Base-by-base conservation (phyloP, 23 tunicate genomes). In the Phallusia fumigata region DNA sequence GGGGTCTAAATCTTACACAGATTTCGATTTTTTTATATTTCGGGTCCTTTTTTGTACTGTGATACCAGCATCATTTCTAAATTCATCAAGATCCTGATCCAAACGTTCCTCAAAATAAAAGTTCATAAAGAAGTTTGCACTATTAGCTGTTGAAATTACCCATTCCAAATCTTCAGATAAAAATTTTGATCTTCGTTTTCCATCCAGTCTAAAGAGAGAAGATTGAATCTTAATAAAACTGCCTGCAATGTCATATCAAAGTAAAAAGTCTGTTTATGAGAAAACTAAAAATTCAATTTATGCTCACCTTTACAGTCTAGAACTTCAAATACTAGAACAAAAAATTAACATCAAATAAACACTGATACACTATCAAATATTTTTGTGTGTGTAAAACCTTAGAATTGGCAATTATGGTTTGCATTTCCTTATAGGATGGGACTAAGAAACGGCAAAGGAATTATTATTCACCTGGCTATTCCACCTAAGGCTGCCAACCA, bases 401-500 rank as follows among this genome's bases (percentile, higher is more conserved):
- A 28, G 19, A 36, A 69, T 0, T 31, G 51, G 6, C 24, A 33
- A 3, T 2, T 19, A 10, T 33, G 10, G 10, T 40, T 5, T 40
- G 47, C 8, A 40, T 10, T 40, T 40, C n/a, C n/a, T n/a, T n/a
- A n/a, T n/a, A n/a, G n/a, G n/a, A n/a, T n/a, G n/a, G n/a, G n/a
- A n/a, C n/a, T n/a, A n/a, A n/a, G n/a, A n/a, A n/a, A n/a, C n/a
- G n/a, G n/a, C n/a, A n/a, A n/a, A n/a, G n/a, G n/a, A n/a, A n/a
- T n/a, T n/a, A n/a, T n/a, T n/a, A 40, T 10, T 40, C 10, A 92
- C 98, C 85, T 89, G 15, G 85, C 65, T 18, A 82, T 78, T 11
- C 95, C 98, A 36, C 89, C 98, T 6, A 94, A 16, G 33, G 98
- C 94, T 31, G 98, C 98, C 19, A 94, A 82, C 87, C 88, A 94